Percentiles rank a stretch among this genome's conserved stretches.
Conservation (phyloP, 2,797 vertebrate genomes). For the Podargus strigoides region DNA sequence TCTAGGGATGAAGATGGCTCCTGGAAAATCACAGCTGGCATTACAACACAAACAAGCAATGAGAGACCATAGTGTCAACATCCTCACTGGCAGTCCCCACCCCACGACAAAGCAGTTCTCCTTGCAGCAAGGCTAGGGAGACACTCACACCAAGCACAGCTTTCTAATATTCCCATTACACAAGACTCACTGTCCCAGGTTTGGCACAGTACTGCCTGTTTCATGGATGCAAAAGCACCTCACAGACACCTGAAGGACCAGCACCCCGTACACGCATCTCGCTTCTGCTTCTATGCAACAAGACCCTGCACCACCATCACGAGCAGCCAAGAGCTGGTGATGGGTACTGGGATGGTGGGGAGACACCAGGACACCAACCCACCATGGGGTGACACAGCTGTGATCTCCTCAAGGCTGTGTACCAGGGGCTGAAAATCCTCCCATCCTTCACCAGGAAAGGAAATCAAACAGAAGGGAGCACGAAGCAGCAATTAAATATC, state of each 20-base stretch:
- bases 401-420: background rate
- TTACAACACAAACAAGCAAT: background rate
- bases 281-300: background rate
- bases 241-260: background rate
- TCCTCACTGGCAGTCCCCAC: rapidly evolving
- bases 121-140: background rate
- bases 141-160: background rate
- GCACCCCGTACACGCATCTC: background rate
- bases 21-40: background rate
- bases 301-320: background rate
- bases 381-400: background rate
- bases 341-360: rapidly evolving
- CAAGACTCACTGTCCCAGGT: background rate
- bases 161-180: background rate
- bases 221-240: rapidly evolving
- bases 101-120: background rate
- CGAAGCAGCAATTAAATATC: background rate
- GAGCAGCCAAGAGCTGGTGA: background rate
- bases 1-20: too few relatives aligned
- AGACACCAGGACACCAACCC: background rate
- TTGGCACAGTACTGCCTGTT: background rate
- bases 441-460: background rate
- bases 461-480: background rate
- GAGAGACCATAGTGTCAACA: background rate
- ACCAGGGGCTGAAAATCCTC: background rate